A percentile compares a stretch with the other conserved stretches of the same genome.
phyloP scores from a whole-genome alignment of 1,140 invertebrate species.

The Caenorhabditis tropicalis region DNA sequence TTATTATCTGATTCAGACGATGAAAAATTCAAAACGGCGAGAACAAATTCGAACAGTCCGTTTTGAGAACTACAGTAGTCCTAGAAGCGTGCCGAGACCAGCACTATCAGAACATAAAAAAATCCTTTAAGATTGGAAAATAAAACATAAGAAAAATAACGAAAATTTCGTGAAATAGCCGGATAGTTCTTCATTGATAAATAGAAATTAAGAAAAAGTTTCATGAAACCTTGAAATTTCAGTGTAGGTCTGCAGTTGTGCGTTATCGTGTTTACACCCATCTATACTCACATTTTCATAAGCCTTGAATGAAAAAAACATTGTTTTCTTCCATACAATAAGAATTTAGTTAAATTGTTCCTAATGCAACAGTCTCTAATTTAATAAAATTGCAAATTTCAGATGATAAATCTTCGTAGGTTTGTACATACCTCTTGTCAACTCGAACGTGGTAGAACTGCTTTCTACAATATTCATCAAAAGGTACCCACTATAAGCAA shows the following conservation, averaged over 20 bases:
- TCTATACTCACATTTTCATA: not conserved
- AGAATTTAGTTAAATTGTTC: no score
- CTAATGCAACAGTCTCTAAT: no score
- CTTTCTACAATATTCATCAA: slow-evolving; percentile 67
- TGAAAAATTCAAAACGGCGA: no score
- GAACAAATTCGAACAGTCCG: not conserved
- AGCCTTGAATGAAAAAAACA: no score
- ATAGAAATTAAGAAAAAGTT: no score
- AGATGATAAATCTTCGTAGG: slow-evolving; percentile 28
- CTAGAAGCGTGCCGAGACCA: not conserved
- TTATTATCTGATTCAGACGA: no score
- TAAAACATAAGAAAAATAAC: no score
- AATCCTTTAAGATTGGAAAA: not conserved
- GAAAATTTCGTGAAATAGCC: no score
- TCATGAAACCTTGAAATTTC: no score
- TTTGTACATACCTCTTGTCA: slow-evolving; percentile 38
- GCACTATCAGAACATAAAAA: no score
- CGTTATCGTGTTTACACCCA: not conserved
- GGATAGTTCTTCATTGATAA: no score
- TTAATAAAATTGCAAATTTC: not conserved
- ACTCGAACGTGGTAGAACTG: slow-evolving; percentile 50
- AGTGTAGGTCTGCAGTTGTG: not conserved
- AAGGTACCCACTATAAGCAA: slow-evolving; percentile 57
- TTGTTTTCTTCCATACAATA: no score
- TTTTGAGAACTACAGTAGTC: not conserved